These are phyloP conservation scores for Columbina picui DNA, from an alignment of 2,113 vertebrate species.

Conservation along the genomic window DNA sequence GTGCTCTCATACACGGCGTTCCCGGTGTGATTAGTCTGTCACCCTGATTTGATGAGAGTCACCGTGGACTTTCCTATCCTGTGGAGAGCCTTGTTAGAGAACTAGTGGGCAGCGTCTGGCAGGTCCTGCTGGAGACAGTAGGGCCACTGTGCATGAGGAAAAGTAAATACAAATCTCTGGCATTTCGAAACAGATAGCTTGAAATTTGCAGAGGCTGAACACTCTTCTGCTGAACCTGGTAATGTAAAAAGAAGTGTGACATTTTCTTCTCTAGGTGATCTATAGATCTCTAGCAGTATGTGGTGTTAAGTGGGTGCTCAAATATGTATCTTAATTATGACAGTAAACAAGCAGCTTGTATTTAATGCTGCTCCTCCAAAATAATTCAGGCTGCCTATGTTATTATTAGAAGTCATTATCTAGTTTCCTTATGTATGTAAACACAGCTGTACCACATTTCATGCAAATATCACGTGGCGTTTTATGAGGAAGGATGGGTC, in stretches of 20 bases:
- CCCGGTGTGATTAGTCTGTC: constrained; percentile 39
- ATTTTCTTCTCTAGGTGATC: neutral
- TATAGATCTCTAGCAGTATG: neutral
- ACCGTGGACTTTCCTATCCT: neutral
- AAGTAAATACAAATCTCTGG: neutral
- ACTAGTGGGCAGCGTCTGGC: neutral
- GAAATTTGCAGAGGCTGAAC: constrained; percentile 11
- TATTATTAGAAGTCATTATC: neutral
- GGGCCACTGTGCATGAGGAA: neutral
- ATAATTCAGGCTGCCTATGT: neutral
- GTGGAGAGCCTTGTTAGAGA: neutral
- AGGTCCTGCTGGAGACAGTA: neutral
- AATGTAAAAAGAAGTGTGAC: neutral
- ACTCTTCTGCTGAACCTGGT: neutral
- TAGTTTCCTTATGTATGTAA: neutral
- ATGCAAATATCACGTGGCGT: neutral
- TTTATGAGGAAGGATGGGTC: neutral
- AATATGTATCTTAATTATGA: neutral
- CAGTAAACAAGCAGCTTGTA: constrained; percentile 3
- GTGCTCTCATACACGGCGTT: neutral
- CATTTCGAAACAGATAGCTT: neutral
- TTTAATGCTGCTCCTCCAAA: neutral
- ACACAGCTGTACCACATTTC: neutral
- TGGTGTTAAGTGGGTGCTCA: neutral
- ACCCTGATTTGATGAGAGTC: constrained; percentile 28